Conservation (phyloP, 2,797 vertebrate genomes). For the Bradypodion ventrale region DNA sequence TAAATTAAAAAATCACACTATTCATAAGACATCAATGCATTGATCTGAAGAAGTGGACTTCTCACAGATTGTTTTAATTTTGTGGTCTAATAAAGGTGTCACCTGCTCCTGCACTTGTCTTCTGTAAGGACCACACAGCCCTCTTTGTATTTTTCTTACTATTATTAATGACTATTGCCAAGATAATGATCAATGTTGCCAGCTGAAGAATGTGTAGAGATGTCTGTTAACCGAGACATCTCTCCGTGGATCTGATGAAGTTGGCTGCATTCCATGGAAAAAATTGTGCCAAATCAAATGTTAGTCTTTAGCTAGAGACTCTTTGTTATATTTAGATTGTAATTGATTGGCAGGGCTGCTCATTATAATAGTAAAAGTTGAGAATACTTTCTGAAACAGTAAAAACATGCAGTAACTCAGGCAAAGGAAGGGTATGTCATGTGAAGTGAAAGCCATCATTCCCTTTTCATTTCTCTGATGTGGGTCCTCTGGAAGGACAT, state of each 20-base stretch:
- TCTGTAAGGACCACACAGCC: too few species aligned
- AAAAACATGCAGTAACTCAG: slow-evolving; percentile 25
- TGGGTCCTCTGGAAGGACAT: not conserved
- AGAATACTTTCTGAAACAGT: not conserved
- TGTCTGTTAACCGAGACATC: not conserved
- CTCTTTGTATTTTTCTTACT: too few species aligned
- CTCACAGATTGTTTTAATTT: too few species aligned
- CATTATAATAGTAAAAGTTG: not conserved
- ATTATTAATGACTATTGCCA: not conserved
- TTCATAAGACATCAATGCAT: too few species aligned
- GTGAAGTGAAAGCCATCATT: not conserved
- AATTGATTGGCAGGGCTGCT: not conserved
- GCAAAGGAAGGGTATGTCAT: not conserved
- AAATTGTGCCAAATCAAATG: not conserved
- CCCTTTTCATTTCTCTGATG: not conserved
- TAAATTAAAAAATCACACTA: too few species aligned
- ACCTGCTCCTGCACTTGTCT: too few species aligned
- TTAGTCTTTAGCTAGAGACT: not conserved
- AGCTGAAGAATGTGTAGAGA: not conserved
- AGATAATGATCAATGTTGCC: not conserved
- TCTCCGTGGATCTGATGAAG: not conserved
- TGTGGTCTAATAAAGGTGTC: too few species aligned
- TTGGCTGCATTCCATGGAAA: not conserved
- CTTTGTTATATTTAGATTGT: not conserved
- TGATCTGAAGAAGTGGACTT: too few species aligned